These are phyloP conservation scores for Campylorhamphus procurvoides DNA, from an alignment of 2,113 vertebrate species.

Conservation along the genomic window DNA sequence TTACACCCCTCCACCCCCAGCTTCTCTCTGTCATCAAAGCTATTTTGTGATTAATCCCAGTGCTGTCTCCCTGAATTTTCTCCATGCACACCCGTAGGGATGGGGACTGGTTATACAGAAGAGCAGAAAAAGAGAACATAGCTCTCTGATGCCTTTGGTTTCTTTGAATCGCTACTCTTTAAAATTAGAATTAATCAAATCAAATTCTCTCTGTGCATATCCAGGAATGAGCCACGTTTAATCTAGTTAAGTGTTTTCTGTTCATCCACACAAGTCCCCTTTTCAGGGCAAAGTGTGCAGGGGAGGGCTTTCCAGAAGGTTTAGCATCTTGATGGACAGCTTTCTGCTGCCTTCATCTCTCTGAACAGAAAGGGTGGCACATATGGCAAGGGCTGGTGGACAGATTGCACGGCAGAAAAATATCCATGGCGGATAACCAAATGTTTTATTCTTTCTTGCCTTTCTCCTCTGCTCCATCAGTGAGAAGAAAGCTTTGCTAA, in stretches of 20 bases:
- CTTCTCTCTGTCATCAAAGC: constrained; percentile 43
- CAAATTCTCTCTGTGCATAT: neutral
- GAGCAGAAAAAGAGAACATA: neutral
- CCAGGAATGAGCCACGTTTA: neutral
- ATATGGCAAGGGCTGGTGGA: constrained; percentile 50
- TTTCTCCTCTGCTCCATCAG: neutral
- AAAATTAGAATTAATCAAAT: constrained; percentile 22
- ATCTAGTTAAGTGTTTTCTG: constrained; percentile 59
- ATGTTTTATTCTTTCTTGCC: constrained; percentile 34
- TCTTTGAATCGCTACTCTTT: neutral
- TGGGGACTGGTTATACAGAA: neutral
- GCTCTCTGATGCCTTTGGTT: neutral
- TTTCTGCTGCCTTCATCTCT: constrained; percentile 60
- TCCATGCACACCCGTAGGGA: neutral
- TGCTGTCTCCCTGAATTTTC: constrained; percentile 8
- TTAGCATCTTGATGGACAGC: constrained; percentile 68
- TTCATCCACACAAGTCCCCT: neutral
- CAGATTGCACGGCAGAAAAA: constrained; percentile 55
- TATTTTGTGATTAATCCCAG: neutral
- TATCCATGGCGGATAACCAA: constrained; percentile 18
- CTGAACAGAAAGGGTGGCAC: constrained; percentile 29
- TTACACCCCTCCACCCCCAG: neutral
- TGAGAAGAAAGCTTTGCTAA: constrained; percentile 1
- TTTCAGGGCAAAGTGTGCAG: neutral
- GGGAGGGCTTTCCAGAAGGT: constrained; percentile 60